Evolutionary conservation across 2,113 vertebrate genomes (phyloP).

Genomic region (Chinchilla lanigera): DNA sequence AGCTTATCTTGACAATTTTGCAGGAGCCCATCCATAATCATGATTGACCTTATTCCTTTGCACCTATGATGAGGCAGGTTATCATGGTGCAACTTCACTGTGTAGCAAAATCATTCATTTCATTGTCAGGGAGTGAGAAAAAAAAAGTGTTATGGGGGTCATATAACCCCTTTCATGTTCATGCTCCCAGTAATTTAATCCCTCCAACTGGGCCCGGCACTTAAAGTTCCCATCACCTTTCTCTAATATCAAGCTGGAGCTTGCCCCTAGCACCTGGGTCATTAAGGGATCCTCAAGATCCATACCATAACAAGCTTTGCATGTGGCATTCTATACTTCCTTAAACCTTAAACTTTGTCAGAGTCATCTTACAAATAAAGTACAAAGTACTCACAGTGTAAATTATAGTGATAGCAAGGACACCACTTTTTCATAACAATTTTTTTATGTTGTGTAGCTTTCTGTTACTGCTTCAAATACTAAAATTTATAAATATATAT

Average conservation of each 20-base stretch:
- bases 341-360: neutral
- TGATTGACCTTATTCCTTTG: too few species aligned
- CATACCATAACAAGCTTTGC: neutral
- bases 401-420: neutral
- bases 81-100: too few species aligned
- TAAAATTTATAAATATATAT: neutral
- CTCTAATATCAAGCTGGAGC: neutral
- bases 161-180: neutral
- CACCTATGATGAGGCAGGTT: neutral
- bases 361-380: neutral
- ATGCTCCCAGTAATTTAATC: neutral
- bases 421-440: neutral
- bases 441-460: neutral
- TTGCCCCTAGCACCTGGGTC: neutral
- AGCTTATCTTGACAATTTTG: neutral
- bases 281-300: neutral
- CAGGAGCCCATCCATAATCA: neutral
- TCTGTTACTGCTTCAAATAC: neutral
- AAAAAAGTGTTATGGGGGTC: neutral
- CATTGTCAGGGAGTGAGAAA: neutral
- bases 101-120: neutral
- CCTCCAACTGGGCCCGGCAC: neutral
- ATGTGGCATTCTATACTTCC: neutral
- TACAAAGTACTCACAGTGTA: neutral
- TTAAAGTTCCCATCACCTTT: neutral